These are phyloP conservation scores for Drosophila baimaii DNA, from an alignment of 1,140 invertebrate genomes.

Conservation along the genomic window DNA sequence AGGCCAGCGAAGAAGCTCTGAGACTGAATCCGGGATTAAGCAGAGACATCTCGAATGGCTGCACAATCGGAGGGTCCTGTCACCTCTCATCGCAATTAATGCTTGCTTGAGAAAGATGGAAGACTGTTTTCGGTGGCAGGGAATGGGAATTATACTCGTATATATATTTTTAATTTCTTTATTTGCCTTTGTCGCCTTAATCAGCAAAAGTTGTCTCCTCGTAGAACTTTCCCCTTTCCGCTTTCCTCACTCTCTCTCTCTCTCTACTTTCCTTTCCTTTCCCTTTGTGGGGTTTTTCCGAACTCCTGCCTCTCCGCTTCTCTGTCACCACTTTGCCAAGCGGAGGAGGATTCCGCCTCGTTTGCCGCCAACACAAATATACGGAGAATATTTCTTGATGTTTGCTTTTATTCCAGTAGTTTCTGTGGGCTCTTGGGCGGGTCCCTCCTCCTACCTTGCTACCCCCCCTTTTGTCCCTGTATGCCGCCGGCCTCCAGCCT, in stretches of 20 bases:
- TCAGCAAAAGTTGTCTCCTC: slow-evolving; percentile 46
- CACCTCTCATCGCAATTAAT: slow-evolving; percentile 29
- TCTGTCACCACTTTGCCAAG: slow-evolving; percentile 20
- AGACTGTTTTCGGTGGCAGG: slow-evolving; percentile 1
- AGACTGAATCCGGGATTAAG: slow-evolving; percentile 18
- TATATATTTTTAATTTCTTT: slow-evolving; percentile 49
- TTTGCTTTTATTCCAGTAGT: slow-evolving; percentile 52
- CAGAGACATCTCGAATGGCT: slow-evolving; percentile 35
- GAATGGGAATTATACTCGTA: slow-evolving; percentile 13
- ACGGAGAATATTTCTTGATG: slow-evolving; percentile 48
- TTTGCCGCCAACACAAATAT: slow-evolving; percentile 48
- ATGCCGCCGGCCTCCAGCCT: no score
- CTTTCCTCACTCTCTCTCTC: slow-evolving; percentile 17
- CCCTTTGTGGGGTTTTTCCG: slow-evolving; percentile 30
- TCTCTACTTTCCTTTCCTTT: slow-evolving; percentile 17
- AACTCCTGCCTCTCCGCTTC: slow-evolving; percentile 13
- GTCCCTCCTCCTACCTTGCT: no score
- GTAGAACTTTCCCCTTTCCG: slow-evolving; percentile 30
- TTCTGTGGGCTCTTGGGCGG: slow-evolving; percentile 21
- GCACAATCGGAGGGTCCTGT: slow-evolving; percentile 29
- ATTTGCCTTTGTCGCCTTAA: slow-evolving; percentile 53
- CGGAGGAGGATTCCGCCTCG: slow-evolving; percentile 28
- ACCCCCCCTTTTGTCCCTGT: neutral
- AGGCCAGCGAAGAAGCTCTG: slow-evolving; percentile 1
- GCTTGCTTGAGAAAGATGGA: slow-evolving; percentile 8